A percentile compares a stretch with the other conserved stretches of the same genome.
These are phyloP conservation scores for Camponotus pennsylvanicus DNA, from an alignment of 1,140 invertebrate genomes.

Conservation along the genomic window DNA sequence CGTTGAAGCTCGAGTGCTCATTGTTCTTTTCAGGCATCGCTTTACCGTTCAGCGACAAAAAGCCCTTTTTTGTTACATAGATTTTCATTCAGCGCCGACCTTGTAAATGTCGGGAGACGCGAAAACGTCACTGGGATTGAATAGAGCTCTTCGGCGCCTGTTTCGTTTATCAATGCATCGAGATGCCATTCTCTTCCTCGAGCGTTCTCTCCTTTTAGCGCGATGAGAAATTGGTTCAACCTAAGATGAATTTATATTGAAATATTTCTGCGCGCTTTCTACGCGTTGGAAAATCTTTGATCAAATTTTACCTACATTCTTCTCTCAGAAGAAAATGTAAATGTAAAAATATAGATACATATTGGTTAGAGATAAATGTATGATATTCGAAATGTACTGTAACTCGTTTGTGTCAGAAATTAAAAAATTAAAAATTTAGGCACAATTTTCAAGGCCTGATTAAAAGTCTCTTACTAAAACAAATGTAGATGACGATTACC, in stretches of 20 bases:
- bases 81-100: slow-evolving; percentile 48
- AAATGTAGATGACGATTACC: not conserved
- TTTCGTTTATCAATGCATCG: slow-evolving; percentile 53
- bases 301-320: not conserved
- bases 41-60: slow-evolving; percentile 64
- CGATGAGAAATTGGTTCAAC: slow-evolving; percentile 42
- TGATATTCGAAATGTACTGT: not conserved
- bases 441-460: not conserved
- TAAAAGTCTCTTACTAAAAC: not conserved
- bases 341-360: not conserved
- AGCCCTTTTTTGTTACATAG: slow-evolving; percentile 52
- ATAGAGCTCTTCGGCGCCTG: slow-evolving; percentile 26
- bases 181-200: slow-evolving; percentile 24
- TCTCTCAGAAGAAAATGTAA: not conserved
- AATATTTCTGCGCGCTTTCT: not conserved
- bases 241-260: slow-evolving; percentile 34
- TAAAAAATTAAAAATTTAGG: not conserved
- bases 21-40: slow-evolving; percentile 69
- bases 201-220: slow-evolving; percentile 15
- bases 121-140: slow-evolving; percentile 45
- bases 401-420: not conserved
- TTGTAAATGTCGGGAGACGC: slow-evolving; percentile 41
- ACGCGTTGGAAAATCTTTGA: not conserved
- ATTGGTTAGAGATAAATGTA: not conserved
- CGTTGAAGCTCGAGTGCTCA: slow-evolving; percentile 72